Evolutionary conservation across 2,113 vertebrate genomes (phyloP).

Genomic region (Phrynosoma platyrhinos): DNA sequence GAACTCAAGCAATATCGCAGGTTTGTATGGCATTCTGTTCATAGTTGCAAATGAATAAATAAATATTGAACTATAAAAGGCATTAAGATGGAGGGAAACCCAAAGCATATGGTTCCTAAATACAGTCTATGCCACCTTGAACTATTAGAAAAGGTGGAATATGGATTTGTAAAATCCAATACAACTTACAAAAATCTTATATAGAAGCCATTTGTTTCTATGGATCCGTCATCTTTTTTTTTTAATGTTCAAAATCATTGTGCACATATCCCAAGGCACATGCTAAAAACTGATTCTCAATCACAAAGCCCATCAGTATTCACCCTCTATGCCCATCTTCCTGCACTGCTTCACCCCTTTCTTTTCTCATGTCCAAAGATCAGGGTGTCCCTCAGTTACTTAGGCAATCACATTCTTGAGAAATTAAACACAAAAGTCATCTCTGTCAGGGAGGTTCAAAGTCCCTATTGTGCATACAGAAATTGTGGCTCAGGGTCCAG

Average conservation of each 20-base stretch:
- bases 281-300: not conserved
- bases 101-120: not conserved
- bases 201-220: too few species aligned
- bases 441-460: slow-evolving; percentile 19
- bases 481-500: not conserved
- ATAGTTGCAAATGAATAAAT: not conserved
- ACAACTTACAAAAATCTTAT: not conserved
- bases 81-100: not conserved
- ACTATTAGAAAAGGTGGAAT: not conserved
- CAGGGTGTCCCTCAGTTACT: not conserved
- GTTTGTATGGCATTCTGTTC: not conserved
- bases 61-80: not conserved
- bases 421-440: not conserved
- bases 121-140: not conserved
- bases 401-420: not conserved
- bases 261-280: not conserved
- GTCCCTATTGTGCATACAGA: not conserved
- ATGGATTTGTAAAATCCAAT: not conserved
- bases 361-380: not conserved
- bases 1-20: not conserved
- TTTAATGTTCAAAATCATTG: not conserved
- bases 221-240: not conserved
- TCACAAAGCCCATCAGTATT: not conserved
- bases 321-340: not conserved
- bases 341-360: not conserved